Evolutionary conservation across 1,140 invertebrate species (phyloP), one percentile per base, ranked within the genome.

Genomic region (Muscidifurax raptorellus): DNA sequence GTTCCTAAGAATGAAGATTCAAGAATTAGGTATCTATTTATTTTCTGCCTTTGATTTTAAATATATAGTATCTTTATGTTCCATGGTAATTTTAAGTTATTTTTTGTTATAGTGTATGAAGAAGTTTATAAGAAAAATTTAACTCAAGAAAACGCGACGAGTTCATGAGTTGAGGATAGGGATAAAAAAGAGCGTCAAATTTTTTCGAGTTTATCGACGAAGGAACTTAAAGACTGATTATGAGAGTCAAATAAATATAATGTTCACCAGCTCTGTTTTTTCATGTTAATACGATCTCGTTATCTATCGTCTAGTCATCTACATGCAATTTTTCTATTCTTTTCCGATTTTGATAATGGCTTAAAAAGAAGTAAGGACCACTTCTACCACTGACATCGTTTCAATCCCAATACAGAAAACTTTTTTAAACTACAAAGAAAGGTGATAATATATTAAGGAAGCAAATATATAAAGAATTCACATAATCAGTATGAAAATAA

Each of bases 1-100:
- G 90, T 86, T 91, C 44, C 88, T 93, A 0, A 87, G 92, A 86
- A 93, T 93, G 88, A 91, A 92, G 69, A 93, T 93, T 90, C 92
- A 93, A 71, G 91, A 93, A 84, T 74, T 93, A 40, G 83, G 83
- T 85, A 84, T 32, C 67, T 30, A 27, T n/a, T 40, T 10, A 75
- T n/a, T 75, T 40, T 25, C 5, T 36, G 12, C 32, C 32, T 72
- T 80, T 6, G 6, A 28, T 32, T 59, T 66, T 10, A 74, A 69
- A 80, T 64, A 4, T 30, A 28, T 15, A 69, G 6, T 13, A 28
- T 69, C 10, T 69, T 69, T 5, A 28, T n/a, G n/a, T n/a, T n/a
- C n/a, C n/a, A 69, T 28, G 1, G 10, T 69, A 79, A 79, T n/a
- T 18, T 27, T 47, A 66, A 44, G 6, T 64, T 32, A 47, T 15